Base-by-base conservation (phyloP, 2,797 vertebrate genomes). In the Channa striata region DNA sequence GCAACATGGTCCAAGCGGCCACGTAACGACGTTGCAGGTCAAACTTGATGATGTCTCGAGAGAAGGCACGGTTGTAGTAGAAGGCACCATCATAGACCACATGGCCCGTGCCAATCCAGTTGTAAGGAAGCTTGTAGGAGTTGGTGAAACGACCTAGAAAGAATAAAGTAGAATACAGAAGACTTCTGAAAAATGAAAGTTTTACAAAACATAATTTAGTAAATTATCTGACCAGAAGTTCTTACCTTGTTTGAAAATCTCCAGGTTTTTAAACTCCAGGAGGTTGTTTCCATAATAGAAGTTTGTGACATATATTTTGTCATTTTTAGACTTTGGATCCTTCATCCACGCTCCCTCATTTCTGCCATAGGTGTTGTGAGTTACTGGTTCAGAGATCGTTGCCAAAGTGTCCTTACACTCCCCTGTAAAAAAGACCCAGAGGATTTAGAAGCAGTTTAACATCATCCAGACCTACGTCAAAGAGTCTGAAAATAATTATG, bases 271-370 rank as follows among this genome's bases (percentile, higher is more conserved):
- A 88, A 99, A 99, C 91, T 99, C 98, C 72, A 98, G 92, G 56
- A 99, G 92, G 0, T 95, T 97, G 91, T 97, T 98, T 75, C 98
- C 98, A 0, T 99, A 98, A 80, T 96, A 97, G 77, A 96, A 97
- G 84, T 99, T 97, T 68, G 97, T 96, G 43, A 99, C 95, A 0
- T 98, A 99, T 66, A 99, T 99, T 69, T 95, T 94, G 74, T 96
- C 94, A 7, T 96, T 94, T 36, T 68, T 89, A n/a, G 96, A 96
- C 75, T 96, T 88, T 0, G 98, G 96, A 74, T 99, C 98, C 91
- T 99, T 99, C 98, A 99, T 99, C 98, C 98, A 99, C 2, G 98
- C 97, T 0, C 98, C 98, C 81, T 99, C 97, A 0, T 93, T 97
- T 68, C 91, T 95, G 51, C 98, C 98, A 0, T 96, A 99, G 0